A percentile compares a stretch with the other conserved stretches of the same genome.
These are phyloP conservation scores for Danio choprae DNA, from an alignment of 2,797 vertebrate genomes.

Conservation along the genomic window DNA sequence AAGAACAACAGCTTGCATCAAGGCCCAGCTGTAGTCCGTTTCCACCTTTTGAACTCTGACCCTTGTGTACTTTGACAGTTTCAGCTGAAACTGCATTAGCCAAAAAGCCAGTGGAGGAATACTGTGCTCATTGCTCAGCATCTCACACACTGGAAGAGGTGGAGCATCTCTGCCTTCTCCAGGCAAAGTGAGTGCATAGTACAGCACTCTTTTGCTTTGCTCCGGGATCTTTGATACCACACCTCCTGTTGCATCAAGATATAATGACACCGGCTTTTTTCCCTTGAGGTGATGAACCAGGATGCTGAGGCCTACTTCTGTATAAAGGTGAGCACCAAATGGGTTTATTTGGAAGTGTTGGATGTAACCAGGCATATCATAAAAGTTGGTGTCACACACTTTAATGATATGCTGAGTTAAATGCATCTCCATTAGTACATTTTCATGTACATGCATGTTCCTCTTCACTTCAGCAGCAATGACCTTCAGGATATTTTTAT, in stretches of 20 bases:
- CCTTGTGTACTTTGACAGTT: conserved; percentile 20
- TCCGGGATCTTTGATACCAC: conserved; percentile 48
- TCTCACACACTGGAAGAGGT: conserved; percentile 38
- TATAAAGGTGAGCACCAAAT: conserved; percentile 47
- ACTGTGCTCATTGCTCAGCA: conserved; percentile 44
- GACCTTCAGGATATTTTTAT: conserved; percentile 41
- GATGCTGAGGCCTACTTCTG: conserved; percentile 31
- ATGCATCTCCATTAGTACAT: conserved; percentile 35
- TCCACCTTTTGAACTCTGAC: conserved; percentile 11
- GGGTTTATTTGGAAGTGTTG: conserved; percentile 47
- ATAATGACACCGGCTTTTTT: conserved; percentile 23
- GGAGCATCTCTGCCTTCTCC: conserved; percentile 34
- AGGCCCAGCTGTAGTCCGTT: conserved; percentile 48
- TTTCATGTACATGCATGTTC: conserved; percentile 29
- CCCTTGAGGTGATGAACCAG: not conserved
- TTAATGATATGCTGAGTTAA: conserved; percentile 43
- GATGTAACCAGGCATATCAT: conserved; percentile 24
- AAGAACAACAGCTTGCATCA: conserved; percentile 19
- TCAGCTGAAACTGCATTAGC: conserved; percentile 34
- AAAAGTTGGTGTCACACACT: not conserved
- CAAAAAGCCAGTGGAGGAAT: conserved; percentile 46
- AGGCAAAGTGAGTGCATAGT: conserved; percentile 37
- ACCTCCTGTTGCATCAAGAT: conserved; percentile 51
- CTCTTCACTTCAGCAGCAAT: conserved; percentile 31
- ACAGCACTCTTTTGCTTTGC: conserved; percentile 43